Percentiles rank a stretch among this genome's conserved stretches.
Conservation (phyloP, 2,888 invertebrate species). For the Limenitis camilla region DNA sequence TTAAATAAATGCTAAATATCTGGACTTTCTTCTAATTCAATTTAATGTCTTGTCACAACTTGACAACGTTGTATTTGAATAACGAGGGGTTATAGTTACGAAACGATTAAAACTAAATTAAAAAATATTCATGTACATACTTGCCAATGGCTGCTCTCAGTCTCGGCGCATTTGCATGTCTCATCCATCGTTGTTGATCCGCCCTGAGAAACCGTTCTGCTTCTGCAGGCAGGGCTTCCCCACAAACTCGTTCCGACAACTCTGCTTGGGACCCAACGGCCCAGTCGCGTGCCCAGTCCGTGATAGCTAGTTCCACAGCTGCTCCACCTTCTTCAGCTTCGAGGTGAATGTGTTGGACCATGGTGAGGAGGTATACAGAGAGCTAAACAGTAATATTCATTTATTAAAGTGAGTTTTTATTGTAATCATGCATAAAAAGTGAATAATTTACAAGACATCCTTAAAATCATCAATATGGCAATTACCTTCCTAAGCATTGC, state of each 20-base stretch:
- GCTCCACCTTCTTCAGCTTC: slow-evolving; percentile 34
- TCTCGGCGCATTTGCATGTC: slow-evolving; percentile 14
- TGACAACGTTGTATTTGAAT: too few relatives aligned
- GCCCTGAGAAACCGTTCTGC: slow-evolving; percentile 37
- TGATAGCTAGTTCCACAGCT: slow-evolving; percentile 49
- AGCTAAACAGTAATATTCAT: slow-evolving; percentile 33
- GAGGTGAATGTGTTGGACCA: slow-evolving; percentile 49
- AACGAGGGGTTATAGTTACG: too few relatives aligned
- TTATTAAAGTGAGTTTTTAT: not conserved
- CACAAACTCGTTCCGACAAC: slow-evolving; percentile 30
- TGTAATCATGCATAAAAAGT: too few relatives aligned
- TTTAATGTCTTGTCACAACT: too few relatives aligned
- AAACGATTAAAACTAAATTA: too few relatives aligned
- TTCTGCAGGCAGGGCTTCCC: slow-evolving; percentile 29
- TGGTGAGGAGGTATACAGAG: slow-evolving; percentile 54
- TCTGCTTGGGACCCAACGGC: slow-evolving; percentile 51
- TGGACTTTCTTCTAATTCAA: too few relatives aligned
- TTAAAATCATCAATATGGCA: not conserved
- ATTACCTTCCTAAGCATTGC: slow-evolving; percentile 47
- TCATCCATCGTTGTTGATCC: slow-evolving; percentile 35
- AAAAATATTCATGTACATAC: slow-evolving; percentile 2
- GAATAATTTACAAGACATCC: not conserved
- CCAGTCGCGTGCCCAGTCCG: slow-evolving; percentile 67
- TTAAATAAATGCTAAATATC: too few relatives aligned
- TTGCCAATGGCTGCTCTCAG: slow-evolving; percentile 28